phyloP scores from a whole-genome alignment of 2,113 vertebrate genomes.

The Oplegnathus fasciatus region DNA sequence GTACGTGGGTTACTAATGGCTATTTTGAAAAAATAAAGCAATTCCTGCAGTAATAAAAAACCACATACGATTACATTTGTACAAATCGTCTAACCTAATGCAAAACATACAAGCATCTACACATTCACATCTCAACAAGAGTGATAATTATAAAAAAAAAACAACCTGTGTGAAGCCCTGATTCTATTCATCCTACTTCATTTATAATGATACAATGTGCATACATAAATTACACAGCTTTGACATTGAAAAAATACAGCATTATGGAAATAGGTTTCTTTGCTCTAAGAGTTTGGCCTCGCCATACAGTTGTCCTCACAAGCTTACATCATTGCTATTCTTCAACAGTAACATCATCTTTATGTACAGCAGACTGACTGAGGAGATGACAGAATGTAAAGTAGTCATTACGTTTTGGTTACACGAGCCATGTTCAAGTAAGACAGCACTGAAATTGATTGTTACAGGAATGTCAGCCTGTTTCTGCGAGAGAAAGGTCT shows the following conservation, averaged over 20 bases:
- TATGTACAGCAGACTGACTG: slow-evolving; percentile 36
- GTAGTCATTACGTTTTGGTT: slow-evolving; percentile 8
- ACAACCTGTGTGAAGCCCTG: slow-evolving; percentile 37
- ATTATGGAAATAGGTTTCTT: slow-evolving; percentile 60
- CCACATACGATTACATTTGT: slow-evolving; percentile 46
- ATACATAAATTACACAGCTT: slow-evolving; percentile 53
- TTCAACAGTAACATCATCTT: slow-evolving; percentile 21
- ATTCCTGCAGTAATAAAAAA: slow-evolving; percentile 44
- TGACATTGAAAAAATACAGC: slow-evolving; percentile 68
- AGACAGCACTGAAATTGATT: background rate
- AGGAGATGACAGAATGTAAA: background rate
- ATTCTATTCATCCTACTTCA: slow-evolving; percentile 34
- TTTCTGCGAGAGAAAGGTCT: background rate
- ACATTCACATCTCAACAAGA: slow-evolving; percentile 55
- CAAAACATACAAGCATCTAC: slow-evolving; percentile 60
- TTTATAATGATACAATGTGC: slow-evolving; percentile 56
- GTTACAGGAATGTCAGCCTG: slow-evolving; percentile 3
- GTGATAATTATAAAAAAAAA: slow-evolving; percentile 33
- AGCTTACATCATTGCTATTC: background rate
- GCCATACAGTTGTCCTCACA: background rate
- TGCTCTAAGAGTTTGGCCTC: slow-evolving; percentile 20
- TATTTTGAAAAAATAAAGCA: slow-evolving; percentile 50
- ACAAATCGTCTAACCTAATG: slow-evolving; percentile 52
- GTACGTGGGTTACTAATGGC: background rate
- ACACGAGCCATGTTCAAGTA: background rate